Base-by-base conservation (phyloP, 2,888 invertebrate genomes). In the Ectemnius lituratus region DNA sequence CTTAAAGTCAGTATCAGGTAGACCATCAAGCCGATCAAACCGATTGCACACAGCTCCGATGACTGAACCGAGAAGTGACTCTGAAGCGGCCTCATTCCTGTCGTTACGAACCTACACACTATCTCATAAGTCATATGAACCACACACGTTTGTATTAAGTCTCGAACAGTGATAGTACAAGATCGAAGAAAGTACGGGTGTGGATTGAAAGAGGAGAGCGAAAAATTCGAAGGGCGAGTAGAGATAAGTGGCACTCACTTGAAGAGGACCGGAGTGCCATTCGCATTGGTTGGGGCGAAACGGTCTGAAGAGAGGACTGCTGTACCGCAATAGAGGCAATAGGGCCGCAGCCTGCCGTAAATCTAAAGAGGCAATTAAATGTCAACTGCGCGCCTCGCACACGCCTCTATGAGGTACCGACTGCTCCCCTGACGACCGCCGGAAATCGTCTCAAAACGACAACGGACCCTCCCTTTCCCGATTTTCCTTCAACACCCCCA, bases 331-430 rank as follows among this genome's bases (percentile, higher is more conserved):
- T 81, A 76, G 75, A 80, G 70, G 78, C 83, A 78, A 81, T 82
- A 78, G 83, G 84, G 75, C 80, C 80, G 5, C 57, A 81, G 80
- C 75, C 81, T 72, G 81, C 88, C 90, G 88, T 90, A 90, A 90
- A 90, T 90, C 89, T 88, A 79, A 74, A 75, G 74, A 75, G 83
- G 87, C 87, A 88, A 89, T 89, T 90, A 90, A 90, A 89, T 81
- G 90, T 90, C 90, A 87, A 86, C 83, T 80, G 68, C 85, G 85
- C 78, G 81, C 81, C 77, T 79, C 61, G 45, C 65, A 46, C 73
- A 72, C 61, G 67, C 47, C 81, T 80, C 76, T 72, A 73, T 81
- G 78, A 80, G 83, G 83, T 84, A 87, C 84, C 74, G 83, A 76
- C 70, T 80, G 73, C 78, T 67, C 37, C 37, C 67, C 11, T 56